Percentiles rank a stretch among this genome's conserved stretches.
These are phyloP conservation scores for Mythimna vitellina DNA, from an alignment of 2,888 invertebrate genomes.

Conservation along the genomic window DNA sequence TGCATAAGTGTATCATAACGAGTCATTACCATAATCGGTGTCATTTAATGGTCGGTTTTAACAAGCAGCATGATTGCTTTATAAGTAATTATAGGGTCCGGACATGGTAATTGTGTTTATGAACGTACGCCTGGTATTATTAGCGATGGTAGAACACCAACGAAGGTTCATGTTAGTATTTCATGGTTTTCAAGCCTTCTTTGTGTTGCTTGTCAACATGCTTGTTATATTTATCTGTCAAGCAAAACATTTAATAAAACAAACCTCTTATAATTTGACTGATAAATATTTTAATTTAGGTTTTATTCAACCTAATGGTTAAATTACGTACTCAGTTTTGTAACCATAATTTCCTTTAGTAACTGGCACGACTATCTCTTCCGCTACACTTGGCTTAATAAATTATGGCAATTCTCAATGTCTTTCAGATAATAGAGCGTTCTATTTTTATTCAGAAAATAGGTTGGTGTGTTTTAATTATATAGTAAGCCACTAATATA, in stretches of 20 bases:
- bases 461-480: not conserved
- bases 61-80: slow-evolving; percentile 62
- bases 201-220: not conserved
- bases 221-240: not conserved
- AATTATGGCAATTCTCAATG: slow-evolving; percentile 10
- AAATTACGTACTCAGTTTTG: not conserved
- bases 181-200: not conserved
- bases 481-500: not conserved
- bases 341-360: not conserved
- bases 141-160: slow-evolving; percentile 39
- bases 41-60: slow-evolving; percentile 58
- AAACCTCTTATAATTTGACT: not conserved
- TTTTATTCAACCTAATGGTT: not conserved
- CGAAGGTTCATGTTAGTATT: slow-evolving; percentile 8
- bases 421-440: not conserved
- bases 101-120: slow-evolving; percentile 39
- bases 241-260: slow-evolving; percentile 3
- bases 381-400: slow-evolving; percentile 4
- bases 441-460: not conserved
- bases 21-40: slow-evolving; percentile 63
- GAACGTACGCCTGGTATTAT: slow-evolving; percentile 32
- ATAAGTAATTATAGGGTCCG: slow-evolving; percentile 56
- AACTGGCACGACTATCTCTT: slow-evolving; percentile 16
- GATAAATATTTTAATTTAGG: not conserved
- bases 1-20: slow-evolving; percentile 61